These are phyloP conservation scores for Meghimatium bilineatum DNA, from an alignment of 2,888 invertebrate genomes.

Conservation along the genomic window DNA sequence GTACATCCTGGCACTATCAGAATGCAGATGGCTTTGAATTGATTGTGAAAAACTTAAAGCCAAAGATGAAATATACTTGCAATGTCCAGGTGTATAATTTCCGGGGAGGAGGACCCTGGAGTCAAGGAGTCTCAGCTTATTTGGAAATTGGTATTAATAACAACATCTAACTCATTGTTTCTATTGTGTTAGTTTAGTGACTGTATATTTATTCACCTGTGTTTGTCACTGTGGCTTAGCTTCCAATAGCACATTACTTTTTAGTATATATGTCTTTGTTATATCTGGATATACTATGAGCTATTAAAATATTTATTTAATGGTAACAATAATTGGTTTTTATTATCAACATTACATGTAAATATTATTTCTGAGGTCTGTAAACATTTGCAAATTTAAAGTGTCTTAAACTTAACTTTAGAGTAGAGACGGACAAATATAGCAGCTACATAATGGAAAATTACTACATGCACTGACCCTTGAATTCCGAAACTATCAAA, in stretches of 20 bases:
- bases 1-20: conserved; percentile 51
- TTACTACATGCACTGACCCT: no score
- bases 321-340: not conserved
- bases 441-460: no score
- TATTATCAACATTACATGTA: not conserved
- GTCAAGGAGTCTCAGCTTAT: conserved; percentile 55
- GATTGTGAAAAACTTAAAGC: conserved; percentile 47
- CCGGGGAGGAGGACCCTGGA: conserved; percentile 87
- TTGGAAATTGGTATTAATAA: conserved; percentile 63
- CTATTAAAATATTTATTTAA: not conserved
- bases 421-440: no score
- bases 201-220: not conserved
- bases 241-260: conserved; percentile 1
- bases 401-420: no score
- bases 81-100: conserved; percentile 96
- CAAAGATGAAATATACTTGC: conserved; percentile 84
- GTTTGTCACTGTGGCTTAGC: conserved; percentile 14
- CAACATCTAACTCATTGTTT: not conserved
- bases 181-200: conserved; percentile 3
- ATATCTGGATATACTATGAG: not conserved
- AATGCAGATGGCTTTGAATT: conserved; percentile 34
- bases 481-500: no score
- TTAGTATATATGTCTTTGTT: not conserved
- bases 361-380: not conserved
- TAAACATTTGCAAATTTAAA: not conserved